Base-by-base conservation (phyloP, 1,140 invertebrate genomes). In the Hycleus cichorii region DNA sequence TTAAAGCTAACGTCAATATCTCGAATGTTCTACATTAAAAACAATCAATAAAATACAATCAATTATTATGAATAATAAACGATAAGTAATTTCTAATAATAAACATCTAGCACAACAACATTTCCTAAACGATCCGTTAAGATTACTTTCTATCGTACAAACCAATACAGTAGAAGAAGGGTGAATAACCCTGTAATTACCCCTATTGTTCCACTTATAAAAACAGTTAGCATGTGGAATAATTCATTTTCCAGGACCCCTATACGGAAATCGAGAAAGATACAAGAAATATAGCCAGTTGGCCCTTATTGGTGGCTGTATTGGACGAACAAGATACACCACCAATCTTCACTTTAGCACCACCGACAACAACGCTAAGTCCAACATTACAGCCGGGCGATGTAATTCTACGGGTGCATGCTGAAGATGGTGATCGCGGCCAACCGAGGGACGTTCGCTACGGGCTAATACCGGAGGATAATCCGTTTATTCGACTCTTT, bases 371-470 rank as follows among this genome's bases (percentile, higher is more conserved):
- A 0, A 83, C 83, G 66, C 71, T 90, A 44, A 80, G 79, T 18
- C 72, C 81, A 1, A 81, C 81, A 42, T 75, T 87, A 42, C 77
- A 78, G n/a, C 80, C 82, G 4, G 83, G 83, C 11, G 83, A 85
- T 70, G 75, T 81, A 64, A 76, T 85, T 18, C 75, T 90, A 10
- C 81, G 73, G 27, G 87, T 95, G 1, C 82, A 83, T 60, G 91
- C 91, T n/a, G 86, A 91, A 73, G 91, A 95, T 72, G 91, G 91
- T 2, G 91, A 94, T 70, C 88, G 87, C 71, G 90, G 89, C 1
- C 85, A 85, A 42, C 89, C 90, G 3, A 80, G 90, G 44, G 83
- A 87, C 64, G 84, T 93, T 42, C 83, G 86, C 70, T 94, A 93
- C 66, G 88, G 88, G 8, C 77, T 93, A 48, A 83, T 91, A 12